Evolutionary conservation across 2,888 invertebrate genomes (phyloP).

Genomic region (Melolontha melolontha): DNA sequence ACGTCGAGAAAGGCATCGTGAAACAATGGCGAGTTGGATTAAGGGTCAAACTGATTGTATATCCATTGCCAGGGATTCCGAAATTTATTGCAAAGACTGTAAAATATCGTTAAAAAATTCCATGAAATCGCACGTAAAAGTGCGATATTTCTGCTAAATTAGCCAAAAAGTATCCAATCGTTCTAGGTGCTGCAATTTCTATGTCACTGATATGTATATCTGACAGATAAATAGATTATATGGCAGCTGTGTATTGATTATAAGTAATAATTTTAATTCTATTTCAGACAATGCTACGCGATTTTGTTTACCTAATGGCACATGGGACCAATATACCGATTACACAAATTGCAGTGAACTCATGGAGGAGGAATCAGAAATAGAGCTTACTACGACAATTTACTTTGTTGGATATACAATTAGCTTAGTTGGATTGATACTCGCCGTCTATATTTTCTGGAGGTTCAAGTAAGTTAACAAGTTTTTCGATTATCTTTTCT

Average conservation of each 20-base stretch:
- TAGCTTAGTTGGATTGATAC: slow-evolving; percentile 80
- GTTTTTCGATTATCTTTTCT: background rate
- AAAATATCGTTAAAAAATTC: too few species aligned
- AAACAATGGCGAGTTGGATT: too few species aligned
- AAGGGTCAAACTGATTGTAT: too few species aligned
- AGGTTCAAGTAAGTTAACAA: slow-evolving; percentile 84
- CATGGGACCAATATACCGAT: slow-evolving; percentile 81
- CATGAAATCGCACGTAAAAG: too few species aligned
- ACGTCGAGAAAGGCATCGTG: too few species aligned
- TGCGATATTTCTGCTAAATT: too few species aligned
- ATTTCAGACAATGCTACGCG: slow-evolving; percentile 85
- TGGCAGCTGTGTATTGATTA: background rate
- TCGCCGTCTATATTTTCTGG: slow-evolving; percentile 86
- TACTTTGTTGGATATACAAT: slow-evolving; percentile 88
- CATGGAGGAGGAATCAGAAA: slow-evolving; percentile 51
- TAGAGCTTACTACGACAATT: slow-evolving; percentile 79
- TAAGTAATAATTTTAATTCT: slow-evolving; percentile 40
- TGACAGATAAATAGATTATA: too few species aligned
- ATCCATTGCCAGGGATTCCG: too few species aligned
- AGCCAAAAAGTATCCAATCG: too few species aligned
- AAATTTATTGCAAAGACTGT: too few species aligned
- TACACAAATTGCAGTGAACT: slow-evolving; percentile 76
- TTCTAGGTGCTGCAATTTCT: too few species aligned
- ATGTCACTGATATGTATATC: too few species aligned
- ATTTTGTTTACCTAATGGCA: slow-evolving; percentile 78